Conservation (phyloP, 2,888 invertebrate genomes). For the Scaeva pyrastri region DNA sequence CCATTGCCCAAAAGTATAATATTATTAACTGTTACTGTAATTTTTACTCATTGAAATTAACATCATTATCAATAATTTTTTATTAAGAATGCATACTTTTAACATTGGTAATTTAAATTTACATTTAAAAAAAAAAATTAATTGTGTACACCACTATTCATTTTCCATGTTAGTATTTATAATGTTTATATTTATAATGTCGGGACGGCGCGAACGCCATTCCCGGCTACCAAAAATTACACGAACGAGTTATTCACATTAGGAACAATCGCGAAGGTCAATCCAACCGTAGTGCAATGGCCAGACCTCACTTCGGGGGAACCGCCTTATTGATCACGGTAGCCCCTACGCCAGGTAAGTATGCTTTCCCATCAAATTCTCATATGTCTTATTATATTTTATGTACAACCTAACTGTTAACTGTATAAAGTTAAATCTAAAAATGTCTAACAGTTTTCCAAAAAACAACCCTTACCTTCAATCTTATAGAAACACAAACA, state of each 20-base stretch:
- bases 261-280: conserved; percentile 91
- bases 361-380: conserved; percentile 70
- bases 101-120: no score
- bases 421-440: neutral
- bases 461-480: neutral
- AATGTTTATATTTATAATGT: no score
- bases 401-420: conserved; percentile 31
- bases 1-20: no score
- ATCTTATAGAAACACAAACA: neutral
- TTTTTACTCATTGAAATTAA: no score
- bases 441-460: neutral
- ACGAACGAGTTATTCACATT: conserved; percentile 90
- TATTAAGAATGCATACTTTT: no score
- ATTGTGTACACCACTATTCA: no score
- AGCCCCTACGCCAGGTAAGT: conserved; percentile 80
- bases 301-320: conserved; percentile 79
- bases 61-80: no score
- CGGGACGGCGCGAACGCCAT: conserved; percentile 87
- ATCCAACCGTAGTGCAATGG: conserved; percentile 79
- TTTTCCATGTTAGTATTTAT: no score
- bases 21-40: no score
- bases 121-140: no score
- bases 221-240: conserved; percentile 88
- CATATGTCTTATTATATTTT: neutral
- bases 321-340: conserved; percentile 80